Evolutionary conservation across 2,113 vertebrate species (phyloP).

Genomic region (Burhinus bistriatus): DNA sequence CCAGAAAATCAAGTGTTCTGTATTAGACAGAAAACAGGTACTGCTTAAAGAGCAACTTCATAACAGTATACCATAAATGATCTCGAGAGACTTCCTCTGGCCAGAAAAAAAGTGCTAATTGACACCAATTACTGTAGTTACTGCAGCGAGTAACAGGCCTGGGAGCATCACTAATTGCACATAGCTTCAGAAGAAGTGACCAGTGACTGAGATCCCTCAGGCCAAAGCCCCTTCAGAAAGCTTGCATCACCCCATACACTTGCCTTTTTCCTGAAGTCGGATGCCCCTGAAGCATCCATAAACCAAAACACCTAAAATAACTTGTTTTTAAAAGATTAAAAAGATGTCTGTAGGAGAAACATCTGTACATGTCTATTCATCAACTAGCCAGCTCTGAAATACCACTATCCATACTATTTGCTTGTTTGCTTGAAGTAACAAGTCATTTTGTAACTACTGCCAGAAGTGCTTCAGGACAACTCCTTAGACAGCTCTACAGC

Average conservation of each 20-base stretch:
- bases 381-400: neutral
- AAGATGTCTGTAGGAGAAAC: neutral
- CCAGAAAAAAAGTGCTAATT: neutral
- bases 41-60: neutral
- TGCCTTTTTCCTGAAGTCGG: neutral
- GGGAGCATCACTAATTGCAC: neutral
- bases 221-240: neutral
- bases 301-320: neutral
- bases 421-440: neutral
- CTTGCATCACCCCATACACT: accelerated
- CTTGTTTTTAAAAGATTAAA: neutral
- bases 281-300: neutral
- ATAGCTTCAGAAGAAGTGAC: neutral
- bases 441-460: accelerated
- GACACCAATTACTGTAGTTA: neutral
- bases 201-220: accelerated
- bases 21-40: neutral
- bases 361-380: accelerated
- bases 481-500: neutral
- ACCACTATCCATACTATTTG: accelerated
- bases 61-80: no score
- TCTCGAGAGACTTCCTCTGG: neutral
- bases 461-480: neutral
- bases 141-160: neutral
- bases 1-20: neutral